These are phyloP conservation scores for Agrotis exclamationis DNA, from an alignment of 2,888 invertebrate species.

Conservation along the genomic window DNA sequence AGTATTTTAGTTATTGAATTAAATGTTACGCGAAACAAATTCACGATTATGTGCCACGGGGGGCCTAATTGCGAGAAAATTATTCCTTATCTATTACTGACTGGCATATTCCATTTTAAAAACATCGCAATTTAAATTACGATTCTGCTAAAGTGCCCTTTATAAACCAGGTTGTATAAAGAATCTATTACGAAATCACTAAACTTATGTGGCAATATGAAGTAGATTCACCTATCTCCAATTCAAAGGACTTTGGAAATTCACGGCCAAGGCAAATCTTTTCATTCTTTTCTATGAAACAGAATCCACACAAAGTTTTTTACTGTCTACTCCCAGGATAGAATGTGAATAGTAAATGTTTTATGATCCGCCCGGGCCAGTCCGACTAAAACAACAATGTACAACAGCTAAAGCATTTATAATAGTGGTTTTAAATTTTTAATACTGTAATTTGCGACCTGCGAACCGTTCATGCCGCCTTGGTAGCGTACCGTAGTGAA, in stretches of 20 bases:
- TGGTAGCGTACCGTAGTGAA: slow-evolving; percentile 65
- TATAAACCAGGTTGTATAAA: too few relatives aligned
- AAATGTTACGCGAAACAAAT: too few relatives aligned
- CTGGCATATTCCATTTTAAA: too few relatives aligned
- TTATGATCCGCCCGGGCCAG: slow-evolving; percentile 73
- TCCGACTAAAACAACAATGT: slow-evolving; percentile 79
- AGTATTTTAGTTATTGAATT: too few relatives aligned
- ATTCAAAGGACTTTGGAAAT: neutral
- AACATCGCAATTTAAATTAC: too few relatives aligned
- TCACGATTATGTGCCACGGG: neutral
- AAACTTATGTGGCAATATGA: too few relatives aligned
- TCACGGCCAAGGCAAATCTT: slow-evolving; percentile 13
- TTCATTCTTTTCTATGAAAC: slow-evolving; percentile 11
- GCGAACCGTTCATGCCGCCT: slow-evolving; percentile 68
- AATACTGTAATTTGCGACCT: slow-evolving; percentile 81
- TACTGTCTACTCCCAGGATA: slow-evolving; percentile 39
- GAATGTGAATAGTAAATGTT: slow-evolving; percentile 75
- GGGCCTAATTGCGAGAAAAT: too few relatives aligned
- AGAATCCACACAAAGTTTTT: slow-evolving; percentile 42
- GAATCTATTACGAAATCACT: neutral
- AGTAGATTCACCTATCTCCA: neutral
- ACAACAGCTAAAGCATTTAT: slow-evolving; percentile 76
- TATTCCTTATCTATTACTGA: too few relatives aligned
- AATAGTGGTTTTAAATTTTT: slow-evolving; percentile 83
- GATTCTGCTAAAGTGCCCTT: too few relatives aligned